These are phyloP conservation scores for Nematolebias whitei DNA, from an alignment of 2,113 vertebrate species.

Conservation along the genomic window DNA sequence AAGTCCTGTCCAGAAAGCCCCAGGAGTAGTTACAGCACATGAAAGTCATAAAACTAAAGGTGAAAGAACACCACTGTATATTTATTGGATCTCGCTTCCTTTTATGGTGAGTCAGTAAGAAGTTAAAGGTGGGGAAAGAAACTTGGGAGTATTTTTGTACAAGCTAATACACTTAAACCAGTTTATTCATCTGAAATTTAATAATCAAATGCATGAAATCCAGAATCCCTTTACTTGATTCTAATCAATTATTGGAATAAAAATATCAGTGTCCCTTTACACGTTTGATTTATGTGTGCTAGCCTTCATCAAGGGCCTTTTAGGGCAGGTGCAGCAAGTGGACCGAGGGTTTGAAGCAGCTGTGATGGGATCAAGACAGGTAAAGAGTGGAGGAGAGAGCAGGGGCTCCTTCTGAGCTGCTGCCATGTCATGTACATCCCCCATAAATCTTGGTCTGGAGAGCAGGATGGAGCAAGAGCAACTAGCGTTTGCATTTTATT, in stretches of 20 bases:
- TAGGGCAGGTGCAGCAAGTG: slow-evolving; percentile 63
- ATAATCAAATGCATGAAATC: slow-evolving; percentile 6
- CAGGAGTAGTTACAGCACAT: slow-evolving; percentile 75
- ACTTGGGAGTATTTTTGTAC: neutral
- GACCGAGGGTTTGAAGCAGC: slow-evolving; percentile 74
- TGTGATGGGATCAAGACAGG: slow-evolving; percentile 66
- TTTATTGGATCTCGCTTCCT: slow-evolving; percentile 60
- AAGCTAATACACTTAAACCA: neutral
- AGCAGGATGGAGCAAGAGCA: slow-evolving; percentile 24
- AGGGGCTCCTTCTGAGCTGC: slow-evolving; percentile 74
- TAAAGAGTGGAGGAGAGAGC: slow-evolving; percentile 31
- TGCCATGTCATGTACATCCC: slow-evolving; percentile 82
- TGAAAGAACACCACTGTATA: slow-evolving; percentile 82
- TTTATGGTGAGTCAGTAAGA: slow-evolving; percentile 66
- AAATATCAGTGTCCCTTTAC: slow-evolving; percentile 37
- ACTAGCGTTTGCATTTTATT: slow-evolving; percentile 62
- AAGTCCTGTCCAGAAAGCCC: slow-evolving; percentile 58
- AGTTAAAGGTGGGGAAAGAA: slow-evolving; percentile 1
- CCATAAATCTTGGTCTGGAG: slow-evolving; percentile 78
- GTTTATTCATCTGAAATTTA: neutral
- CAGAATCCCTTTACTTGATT: neutral
- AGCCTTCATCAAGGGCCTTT: slow-evolving; percentile 40
- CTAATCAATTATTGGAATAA: neutral
- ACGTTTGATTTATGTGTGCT: slow-evolving; percentile 26
- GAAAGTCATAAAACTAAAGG: slow-evolving; percentile 67